A percentile compares a stretch with the other conserved stretches of the same genome.
phyloP scores from a whole-genome alignment of 1,140 invertebrate genomes.

The Archivesica marissinica region DNA sequence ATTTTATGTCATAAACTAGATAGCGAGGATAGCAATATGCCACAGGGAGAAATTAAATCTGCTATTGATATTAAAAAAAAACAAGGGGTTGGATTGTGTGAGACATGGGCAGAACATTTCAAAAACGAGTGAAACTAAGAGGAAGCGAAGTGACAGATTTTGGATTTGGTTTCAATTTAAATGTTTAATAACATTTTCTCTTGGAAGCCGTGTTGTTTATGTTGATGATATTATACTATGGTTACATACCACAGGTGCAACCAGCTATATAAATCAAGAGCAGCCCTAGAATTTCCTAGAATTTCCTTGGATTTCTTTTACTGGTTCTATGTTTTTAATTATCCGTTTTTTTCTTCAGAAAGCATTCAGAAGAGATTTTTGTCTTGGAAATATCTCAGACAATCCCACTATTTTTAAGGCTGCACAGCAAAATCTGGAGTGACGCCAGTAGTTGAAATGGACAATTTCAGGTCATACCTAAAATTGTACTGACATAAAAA shows the following conservation, averaged over 20 bases:
- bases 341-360: not conserved
- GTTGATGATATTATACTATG: not conserved
- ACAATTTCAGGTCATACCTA: not conserved
- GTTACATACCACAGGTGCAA: constrained; percentile 33
- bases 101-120: constrained; percentile 1
- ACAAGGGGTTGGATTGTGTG: not conserved
- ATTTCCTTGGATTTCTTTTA: not conserved
- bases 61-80: not conserved
- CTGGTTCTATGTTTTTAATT: constrained; percentile 1
- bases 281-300: not conserved
- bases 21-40: not conserved
- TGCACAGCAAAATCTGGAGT: not conserved
- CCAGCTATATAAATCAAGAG: not conserved
- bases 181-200: constrained; percentile 22
- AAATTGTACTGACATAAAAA: no score
- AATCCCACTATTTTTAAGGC: not conserved
- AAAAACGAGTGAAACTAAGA: not conserved
- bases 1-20: constrained; percentile 28
- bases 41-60: not conserved
- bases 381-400: not conserved
- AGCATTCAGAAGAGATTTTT: not conserved
- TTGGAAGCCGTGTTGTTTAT: not conserved
- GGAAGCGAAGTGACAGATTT: constrained; percentile 23
- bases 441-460: not conserved
- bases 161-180: constrained; percentile 29